Conservation (phyloP, 2,113 vertebrate genomes). For the Pavo muticus region DNA sequence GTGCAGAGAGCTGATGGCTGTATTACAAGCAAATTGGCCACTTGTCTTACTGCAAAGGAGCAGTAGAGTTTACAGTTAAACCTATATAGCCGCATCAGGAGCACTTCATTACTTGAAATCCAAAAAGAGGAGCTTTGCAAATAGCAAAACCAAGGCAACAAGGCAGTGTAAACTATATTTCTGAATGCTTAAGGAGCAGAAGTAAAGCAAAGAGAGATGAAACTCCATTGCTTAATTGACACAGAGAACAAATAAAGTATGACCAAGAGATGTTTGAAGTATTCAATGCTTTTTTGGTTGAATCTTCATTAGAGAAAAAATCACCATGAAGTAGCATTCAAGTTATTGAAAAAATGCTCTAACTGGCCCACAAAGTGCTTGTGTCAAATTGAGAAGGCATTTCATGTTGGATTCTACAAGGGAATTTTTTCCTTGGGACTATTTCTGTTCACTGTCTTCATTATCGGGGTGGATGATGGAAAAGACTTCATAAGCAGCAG, state of each 20-base stretch:
- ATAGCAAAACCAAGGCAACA: neutral
- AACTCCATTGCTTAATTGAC: neutral
- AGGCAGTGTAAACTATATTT: neutral
- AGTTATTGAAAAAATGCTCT: neutral
- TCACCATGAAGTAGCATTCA: neutral
- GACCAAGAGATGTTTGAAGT: neutral
- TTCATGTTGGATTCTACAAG: neutral
- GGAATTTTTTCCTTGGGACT: slow-evolving; percentile 37
- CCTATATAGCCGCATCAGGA: neutral
- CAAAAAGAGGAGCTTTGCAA: neutral
- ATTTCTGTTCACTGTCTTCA: slow-evolving; percentile 58
- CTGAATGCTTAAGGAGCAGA: neutral
- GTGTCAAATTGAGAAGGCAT: slow-evolving; percentile 11
- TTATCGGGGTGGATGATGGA: slow-evolving; percentile 53
- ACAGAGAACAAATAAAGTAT: neutral
- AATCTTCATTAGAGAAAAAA: slow-evolving; percentile 10
- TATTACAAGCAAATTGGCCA: neutral
- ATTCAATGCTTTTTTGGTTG: neutral
- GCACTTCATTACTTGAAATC: neutral
- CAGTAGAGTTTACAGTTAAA: neutral
- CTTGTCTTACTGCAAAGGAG: neutral
- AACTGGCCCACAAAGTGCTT: neutral
- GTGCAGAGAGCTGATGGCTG: neutral
- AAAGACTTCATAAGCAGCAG: slow-evolving; percentile 22
- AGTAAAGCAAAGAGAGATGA: neutral